Evolutionary conservation across 1,140 invertebrate genomes (phyloP).

Genomic region (Carcinoscorpius rotundicauda): DNA sequence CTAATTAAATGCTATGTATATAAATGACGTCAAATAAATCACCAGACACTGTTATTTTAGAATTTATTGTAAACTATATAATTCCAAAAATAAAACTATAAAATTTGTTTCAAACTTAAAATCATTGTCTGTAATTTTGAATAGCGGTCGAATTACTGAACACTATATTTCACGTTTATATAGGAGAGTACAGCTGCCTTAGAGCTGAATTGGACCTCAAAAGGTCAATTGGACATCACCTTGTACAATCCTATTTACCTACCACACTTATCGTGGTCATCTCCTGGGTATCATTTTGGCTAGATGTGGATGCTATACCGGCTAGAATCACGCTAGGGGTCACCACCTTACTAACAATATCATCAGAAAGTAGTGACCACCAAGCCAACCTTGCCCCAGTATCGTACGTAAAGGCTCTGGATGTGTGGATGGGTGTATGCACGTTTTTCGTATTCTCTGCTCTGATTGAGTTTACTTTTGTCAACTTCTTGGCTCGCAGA

Average conservation of each 20-base stretch:
- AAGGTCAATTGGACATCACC: conserved; percentile 46
- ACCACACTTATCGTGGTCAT: conserved; percentile 53
- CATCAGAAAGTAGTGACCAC: conserved; percentile 35
- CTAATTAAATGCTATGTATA: too few relatives aligned
- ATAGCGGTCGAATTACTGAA: too few relatives aligned
- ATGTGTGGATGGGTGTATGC: conserved; percentile 42
- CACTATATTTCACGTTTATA: too few relatives aligned
- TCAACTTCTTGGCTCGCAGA: conserved; percentile 29
- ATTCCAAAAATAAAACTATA: too few relatives aligned
- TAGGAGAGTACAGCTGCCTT: conserved; percentile 50
- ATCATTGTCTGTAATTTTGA: too few relatives aligned
- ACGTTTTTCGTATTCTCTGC: conserved; percentile 38
- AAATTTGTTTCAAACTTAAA: too few relatives aligned
- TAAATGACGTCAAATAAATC: too few relatives aligned
- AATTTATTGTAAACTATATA: too few relatives aligned
- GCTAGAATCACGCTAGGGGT: conserved; percentile 48
- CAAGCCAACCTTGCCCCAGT: conserved; percentile 30
- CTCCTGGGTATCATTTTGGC: conserved; percentile 53
- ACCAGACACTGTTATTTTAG: too few relatives aligned
- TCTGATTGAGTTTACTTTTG: conserved; percentile 36
- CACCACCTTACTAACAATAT: conserved; percentile 46
- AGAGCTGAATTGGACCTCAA: conserved; percentile 43
- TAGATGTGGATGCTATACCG: conserved; percentile 50
- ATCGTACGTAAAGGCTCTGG: conserved; percentile 42
- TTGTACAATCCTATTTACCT: conserved; percentile 51